Conservation (phyloP, 2,888 invertebrate genomes). For the Miltochrista miniata region DNA sequence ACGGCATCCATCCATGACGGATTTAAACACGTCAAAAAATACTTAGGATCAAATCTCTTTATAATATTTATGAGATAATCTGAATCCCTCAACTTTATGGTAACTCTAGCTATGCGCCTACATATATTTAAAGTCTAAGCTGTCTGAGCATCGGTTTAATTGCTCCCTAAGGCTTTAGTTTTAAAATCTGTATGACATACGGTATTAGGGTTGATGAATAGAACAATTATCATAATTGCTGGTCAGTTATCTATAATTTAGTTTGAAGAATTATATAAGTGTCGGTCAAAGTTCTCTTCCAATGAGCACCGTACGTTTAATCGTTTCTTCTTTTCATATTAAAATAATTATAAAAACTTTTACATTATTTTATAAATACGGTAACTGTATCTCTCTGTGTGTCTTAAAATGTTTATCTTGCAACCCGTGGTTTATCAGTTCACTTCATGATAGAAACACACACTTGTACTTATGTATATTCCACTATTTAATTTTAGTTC, state of each 20-base stretch:
- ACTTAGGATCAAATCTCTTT: too few species aligned
- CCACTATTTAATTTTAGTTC: too few species aligned
- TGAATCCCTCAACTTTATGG: not conserved
- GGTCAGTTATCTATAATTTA: slow-evolving; percentile 26
- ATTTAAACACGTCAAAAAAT: too few species aligned
- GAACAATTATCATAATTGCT: slow-evolving; percentile 52
- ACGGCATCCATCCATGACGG: too few species aligned
- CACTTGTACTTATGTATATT: too few species aligned
- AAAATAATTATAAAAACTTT: too few species aligned
- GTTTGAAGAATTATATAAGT: slow-evolving; percentile 4
- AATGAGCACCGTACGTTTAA: not conserved
- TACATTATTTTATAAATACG: too few species aligned
- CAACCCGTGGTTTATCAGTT: too few species aligned
- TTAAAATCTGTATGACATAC: slow-evolving; percentile 49
- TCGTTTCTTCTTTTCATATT: not conserved
- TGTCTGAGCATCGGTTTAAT: slow-evolving; percentile 65
- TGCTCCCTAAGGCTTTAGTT: slow-evolving; percentile 57
- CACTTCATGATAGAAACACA: too few species aligned
- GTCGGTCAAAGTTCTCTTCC: slow-evolving; percentile 1
- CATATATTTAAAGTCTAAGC: slow-evolving; percentile 53
- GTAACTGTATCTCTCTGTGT: too few species aligned
- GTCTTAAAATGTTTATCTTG: too few species aligned
- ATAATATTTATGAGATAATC: too few species aligned
- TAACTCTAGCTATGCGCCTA: slow-evolving; percentile 10
- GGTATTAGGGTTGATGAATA: slow-evolving; percentile 51